Evolutionary conservation across 2,797 vertebrate genomes (phyloP).

Genomic region (Sebastes steindachneri): DNA sequence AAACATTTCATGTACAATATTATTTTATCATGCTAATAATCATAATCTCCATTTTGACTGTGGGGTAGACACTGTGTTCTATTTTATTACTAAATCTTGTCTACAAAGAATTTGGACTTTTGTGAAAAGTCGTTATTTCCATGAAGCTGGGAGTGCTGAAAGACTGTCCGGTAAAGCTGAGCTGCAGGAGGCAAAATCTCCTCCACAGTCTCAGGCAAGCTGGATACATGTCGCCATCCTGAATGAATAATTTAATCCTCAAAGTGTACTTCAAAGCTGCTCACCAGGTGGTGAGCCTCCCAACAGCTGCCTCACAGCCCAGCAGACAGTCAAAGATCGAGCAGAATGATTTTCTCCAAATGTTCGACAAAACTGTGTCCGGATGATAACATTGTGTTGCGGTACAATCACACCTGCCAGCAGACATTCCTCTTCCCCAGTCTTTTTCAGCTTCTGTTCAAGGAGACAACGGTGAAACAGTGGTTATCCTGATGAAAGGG

Average conservation of each 20-base stretch:
- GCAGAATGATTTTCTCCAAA: conserved; percentile 92
- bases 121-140: conserved; percentile 88
- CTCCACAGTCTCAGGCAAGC: conserved; percentile 73
- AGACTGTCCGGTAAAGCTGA: conserved; percentile 86
- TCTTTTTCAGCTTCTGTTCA: conserved; percentile 59
- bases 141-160: conserved; percentile 87
- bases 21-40: conserved; percentile 81
- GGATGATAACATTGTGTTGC: conserved; percentile 91
- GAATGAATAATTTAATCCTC: conserved; percentile 98
- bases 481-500: conserved; percentile 65
- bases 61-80: conserved; percentile 83
- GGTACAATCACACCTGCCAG: conserved; percentile 83
- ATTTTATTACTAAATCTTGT: conserved; percentile 87
- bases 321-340: conserved; percentile 92
- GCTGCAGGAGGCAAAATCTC: conserved; percentile 91
- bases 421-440: conserved; percentile 40
- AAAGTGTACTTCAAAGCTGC: conserved; percentile 96
- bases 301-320: conserved; percentile 86
- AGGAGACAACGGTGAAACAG: conserved; percentile 56
- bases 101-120: conserved; percentile 84
- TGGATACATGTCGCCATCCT: conserved; percentile 86
- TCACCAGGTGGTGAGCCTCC: conserved; percentile 90
- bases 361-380: conserved; percentile 92
- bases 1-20: conserved; percentile 56
- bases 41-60: conserved; percentile 81